A percentile compares a stretch with the other conserved stretches of the same genome.
These are phyloP conservation scores for Heliconius erato DNA, from an alignment of 2,888 invertebrate genomes.

Conservation along the genomic window DNA sequence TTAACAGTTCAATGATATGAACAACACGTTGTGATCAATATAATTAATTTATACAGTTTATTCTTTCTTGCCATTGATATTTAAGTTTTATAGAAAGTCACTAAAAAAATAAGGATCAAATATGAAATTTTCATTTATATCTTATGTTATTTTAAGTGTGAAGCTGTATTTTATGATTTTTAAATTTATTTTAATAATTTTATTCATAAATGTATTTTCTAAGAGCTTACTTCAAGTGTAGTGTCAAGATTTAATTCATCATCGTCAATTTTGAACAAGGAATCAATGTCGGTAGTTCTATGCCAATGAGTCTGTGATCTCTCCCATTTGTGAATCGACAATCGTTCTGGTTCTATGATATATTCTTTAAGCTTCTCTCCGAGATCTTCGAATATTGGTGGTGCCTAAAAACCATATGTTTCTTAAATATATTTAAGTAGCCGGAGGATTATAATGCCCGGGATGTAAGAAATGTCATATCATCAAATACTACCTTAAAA, in stretches of 20 bases:
- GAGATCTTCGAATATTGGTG: constrained; percentile 89
- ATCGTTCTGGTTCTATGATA: constrained; percentile 88
- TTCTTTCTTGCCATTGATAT: too few species aligned
- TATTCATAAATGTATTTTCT: not conserved
- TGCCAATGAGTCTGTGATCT: constrained; percentile 87
- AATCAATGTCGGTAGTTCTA: constrained; percentile 54
- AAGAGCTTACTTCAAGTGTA: constrained; percentile 70
- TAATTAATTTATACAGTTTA: too few species aligned
- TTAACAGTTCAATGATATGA: too few species aligned
- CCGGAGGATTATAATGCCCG: too few species aligned
- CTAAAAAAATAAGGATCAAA: not conserved
- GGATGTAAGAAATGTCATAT: not conserved
- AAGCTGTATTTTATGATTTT: too few species aligned
- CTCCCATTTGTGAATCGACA: constrained; percentile 90
- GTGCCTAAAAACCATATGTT: constrained; percentile 73
- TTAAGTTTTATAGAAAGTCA: not conserved
- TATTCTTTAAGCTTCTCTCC: constrained; percentile 88
- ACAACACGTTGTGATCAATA: too few species aligned
- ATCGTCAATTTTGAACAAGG: constrained; percentile 77
- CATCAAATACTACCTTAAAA: constrained; percentile 61
- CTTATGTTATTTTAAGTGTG: not conserved
- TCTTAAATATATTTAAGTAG: not conserved
- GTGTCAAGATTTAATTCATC: constrained; percentile 73
- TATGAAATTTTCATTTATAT: not conserved
- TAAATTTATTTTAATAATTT: not conserved